These are phyloP conservation scores for Icerya purchasi DNA, from an alignment of 2,888 invertebrate genomes.

Conservation along the genomic window DNA sequence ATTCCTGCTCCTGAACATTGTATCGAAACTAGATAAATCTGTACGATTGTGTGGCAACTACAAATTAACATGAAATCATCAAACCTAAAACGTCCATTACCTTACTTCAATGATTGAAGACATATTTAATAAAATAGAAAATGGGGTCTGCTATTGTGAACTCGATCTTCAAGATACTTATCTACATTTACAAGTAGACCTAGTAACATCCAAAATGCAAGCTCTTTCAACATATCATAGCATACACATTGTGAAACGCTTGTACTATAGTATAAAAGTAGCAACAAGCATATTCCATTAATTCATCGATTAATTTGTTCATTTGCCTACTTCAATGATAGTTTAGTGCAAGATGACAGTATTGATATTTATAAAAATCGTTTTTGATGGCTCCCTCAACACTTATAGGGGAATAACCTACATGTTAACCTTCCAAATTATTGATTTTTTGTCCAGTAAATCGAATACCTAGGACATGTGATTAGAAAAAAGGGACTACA, in stretches of 20 bases:
- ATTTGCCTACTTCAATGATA: constrained; percentile 22
- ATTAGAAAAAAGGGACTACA: no score
- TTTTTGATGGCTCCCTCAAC: constrained; percentile 6
- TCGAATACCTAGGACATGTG: constrained; percentile 16
- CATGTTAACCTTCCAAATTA: constrained; percentile 16
- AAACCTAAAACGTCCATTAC: constrained; percentile 15
- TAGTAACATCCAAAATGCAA: constrained; percentile 9
- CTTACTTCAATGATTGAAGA: no score
- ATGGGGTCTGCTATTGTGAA: constrained; percentile 16
- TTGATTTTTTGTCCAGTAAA: constrained; percentile 15
- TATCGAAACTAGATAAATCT: constrained; percentile 16
- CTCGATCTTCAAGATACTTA: constrained; percentile 13
- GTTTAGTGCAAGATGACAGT: constrained; percentile 17
- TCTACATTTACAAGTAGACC: constrained; percentile 14
- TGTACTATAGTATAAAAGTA: constrained; percentile 21
- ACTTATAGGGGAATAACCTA: constrained; percentile 14
- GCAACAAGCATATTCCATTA: constrained; percentile 17
- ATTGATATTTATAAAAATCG: constrained; percentile 10
- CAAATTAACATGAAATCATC: constrained; percentile 19
- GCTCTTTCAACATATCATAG: constrained; percentile 18
- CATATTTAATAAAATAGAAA: constrained; percentile 15
- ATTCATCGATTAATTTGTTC: constrained; percentile 20
- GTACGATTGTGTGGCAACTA: constrained; percentile 21
- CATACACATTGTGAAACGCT: constrained; percentile 20
- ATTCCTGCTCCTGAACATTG: constrained; percentile 14